Percentiles rank a stretch among this genome's conserved stretches.
Evolutionary conservation across 2,888 invertebrate genomes (phyloP).

Genomic region (Athalia cordata): DNA sequence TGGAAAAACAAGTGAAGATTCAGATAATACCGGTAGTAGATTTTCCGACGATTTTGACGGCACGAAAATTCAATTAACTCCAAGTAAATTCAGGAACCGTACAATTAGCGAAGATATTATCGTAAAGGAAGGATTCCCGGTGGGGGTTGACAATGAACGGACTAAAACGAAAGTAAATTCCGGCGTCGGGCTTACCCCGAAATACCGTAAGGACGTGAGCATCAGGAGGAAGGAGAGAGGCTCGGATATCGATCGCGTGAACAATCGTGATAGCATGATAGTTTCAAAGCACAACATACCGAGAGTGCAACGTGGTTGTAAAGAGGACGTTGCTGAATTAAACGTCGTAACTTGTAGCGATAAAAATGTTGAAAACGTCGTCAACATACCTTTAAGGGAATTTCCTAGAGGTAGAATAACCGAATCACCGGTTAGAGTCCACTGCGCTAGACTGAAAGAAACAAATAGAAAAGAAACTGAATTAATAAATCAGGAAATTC

Average conservation of each 20-base stretch:
- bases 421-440: constrained; percentile 61
- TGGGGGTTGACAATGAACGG: constrained; percentile 21
- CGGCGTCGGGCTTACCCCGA: constrained; percentile 1
- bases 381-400: constrained; percentile 66
- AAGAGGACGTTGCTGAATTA: constrained; percentile 50
- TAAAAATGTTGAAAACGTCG: constrained; percentile 46
- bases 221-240: constrained; percentile 5
- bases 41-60: constrained; percentile 52
- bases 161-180: neutral
- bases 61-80: neutral
- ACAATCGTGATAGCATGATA: constrained; percentile 22
- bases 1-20: constrained; percentile 48
- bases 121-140: neutral
- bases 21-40: constrained; percentile 52
- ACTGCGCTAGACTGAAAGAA: constrained; percentile 53
- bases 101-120: constrained; percentile 11
- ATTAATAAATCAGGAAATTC: constrained; percentile 56
- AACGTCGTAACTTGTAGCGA: constrained; percentile 50
- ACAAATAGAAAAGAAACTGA: constrained; percentile 49
- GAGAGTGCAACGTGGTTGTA: constrained; percentile 27
- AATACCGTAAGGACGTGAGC: constrained; percentile 14
- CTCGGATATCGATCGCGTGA: constrained; percentile 11
- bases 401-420: constrained; percentile 57
- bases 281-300: constrained; percentile 44
- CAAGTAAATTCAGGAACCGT: neutral